Evolutionary conservation across 2,888 invertebrate genomes (phyloP).

Genomic region (Caenorhabditis zanzibari): DNA sequence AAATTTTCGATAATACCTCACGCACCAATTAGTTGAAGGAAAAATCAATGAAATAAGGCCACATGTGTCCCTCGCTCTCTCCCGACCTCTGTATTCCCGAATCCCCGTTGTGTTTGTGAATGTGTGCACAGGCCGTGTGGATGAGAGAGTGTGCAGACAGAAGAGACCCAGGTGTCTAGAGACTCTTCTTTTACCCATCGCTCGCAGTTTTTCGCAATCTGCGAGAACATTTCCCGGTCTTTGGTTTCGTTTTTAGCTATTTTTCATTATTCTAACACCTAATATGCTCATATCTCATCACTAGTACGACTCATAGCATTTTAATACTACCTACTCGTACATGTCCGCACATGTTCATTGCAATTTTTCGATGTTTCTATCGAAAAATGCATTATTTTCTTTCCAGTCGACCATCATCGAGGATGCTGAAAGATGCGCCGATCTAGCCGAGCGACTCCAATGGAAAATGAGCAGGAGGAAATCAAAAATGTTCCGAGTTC

Average conservation of each 20-base stretch:
- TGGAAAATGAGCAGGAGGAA: slow-evolving; percentile 17
- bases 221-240: slow-evolving; percentile 70
- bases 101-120: background rate
- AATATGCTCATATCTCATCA: background rate
- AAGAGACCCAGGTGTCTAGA: slow-evolving; percentile 9
- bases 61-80: slow-evolving; percentile 8
- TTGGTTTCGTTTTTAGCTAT: slow-evolving; percentile 70
- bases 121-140: background rate
- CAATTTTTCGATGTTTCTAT: background rate
- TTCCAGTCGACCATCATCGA: slow-evolving; percentile 31
- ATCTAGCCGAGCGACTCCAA: slow-evolving; percentile 27
- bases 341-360: background rate
- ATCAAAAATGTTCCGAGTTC: slow-evolving; percentile 30
- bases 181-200: background rate
- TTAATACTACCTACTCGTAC: background rate
- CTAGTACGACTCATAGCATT: no score
- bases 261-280: slow-evolving; percentile 44
- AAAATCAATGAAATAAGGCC: background rate
- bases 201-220: background rate
- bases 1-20: no score
- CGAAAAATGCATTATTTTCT: slow-evolving; percentile 22
- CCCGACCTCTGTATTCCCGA: background rate
- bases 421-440: slow-evolving; percentile 50
- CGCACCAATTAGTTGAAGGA: slow-evolving; percentile 3
- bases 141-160: background rate